Conservation (phyloP, 2,888 invertebrate genomes). For the Lasius fuliginosus region DNA sequence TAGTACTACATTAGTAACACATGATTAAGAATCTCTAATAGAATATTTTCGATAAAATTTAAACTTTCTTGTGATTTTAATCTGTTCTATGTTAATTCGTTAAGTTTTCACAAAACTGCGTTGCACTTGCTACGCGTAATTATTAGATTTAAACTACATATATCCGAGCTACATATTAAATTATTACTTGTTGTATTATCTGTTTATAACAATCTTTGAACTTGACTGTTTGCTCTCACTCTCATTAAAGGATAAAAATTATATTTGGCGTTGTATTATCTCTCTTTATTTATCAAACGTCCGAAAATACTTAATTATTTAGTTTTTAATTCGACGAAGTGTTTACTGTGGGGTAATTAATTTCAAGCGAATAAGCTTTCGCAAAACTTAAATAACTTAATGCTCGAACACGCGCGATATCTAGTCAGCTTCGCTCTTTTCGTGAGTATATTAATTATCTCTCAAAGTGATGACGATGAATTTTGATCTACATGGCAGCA, state of each 20-base stretch:
- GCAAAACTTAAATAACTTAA: conserved; percentile 20
- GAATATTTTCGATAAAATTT: neutral
- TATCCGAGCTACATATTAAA: neutral
- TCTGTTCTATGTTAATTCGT: neutral
- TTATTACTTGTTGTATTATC: neutral
- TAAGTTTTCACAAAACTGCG: neutral
- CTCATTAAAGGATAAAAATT: conserved; percentile 23
- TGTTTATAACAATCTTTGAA: neutral
- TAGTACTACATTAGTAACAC: too few species aligned
- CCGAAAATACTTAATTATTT: conserved; percentile 19
- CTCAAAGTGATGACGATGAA: neutral
- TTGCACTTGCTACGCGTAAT: neutral
- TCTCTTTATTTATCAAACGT: conserved; percentile 1
- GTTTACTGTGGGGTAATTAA: conserved; percentile 22
- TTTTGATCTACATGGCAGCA: neutral
- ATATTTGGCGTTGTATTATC: neutral
- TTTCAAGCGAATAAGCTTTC: conserved; percentile 21
- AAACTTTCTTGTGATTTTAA: neutral
- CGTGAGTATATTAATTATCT: neutral
- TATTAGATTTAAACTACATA: neutral
- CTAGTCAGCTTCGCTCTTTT: neutral
- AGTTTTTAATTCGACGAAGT: conserved; percentile 23
- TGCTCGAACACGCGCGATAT: conserved; percentile 10
- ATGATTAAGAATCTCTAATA: neutral
- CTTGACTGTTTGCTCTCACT: neutral